phyloP scores from a whole-genome alignment of 2,888 invertebrate genomes.

The Andrena bicolor region DNA sequence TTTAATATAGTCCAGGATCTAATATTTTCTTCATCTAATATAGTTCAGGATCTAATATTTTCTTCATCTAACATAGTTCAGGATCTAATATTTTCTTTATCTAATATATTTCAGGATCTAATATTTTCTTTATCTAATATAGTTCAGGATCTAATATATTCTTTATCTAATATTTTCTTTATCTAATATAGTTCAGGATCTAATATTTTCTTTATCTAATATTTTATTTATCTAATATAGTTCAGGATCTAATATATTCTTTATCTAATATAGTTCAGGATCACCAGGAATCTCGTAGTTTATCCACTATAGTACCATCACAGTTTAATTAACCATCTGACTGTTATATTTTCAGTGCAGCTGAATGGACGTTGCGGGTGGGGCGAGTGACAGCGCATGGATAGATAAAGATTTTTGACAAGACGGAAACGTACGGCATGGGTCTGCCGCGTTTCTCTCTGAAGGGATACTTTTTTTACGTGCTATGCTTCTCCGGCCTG shows the following conservation, averaged over 20 bases:
- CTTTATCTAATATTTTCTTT: no score
- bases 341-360: constrained; percentile 47
- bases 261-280: no score
- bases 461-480: constrained; percentile 87
- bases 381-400: constrained; percentile 50
- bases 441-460: constrained; percentile 87
- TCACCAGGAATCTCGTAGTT: not conserved
- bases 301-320: not conserved
- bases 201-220: no score
- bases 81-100: no score
- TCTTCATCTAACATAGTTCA: no score
- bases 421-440: constrained; percentile 81
- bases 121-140: no score
- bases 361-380: constrained; percentile 64
- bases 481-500: constrained; percentile 86
- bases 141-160: no score
- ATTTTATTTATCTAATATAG: not conserved
- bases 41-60: no score
- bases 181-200: no score
- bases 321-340: not conserved
- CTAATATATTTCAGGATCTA: no score
- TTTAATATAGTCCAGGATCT: not conserved
- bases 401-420: constrained; percentile 63
- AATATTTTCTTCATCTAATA: no score
- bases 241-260: no score